Conservation (phyloP, 2,113 vertebrate genomes). For the Leptocoma aspasia region DNA sequence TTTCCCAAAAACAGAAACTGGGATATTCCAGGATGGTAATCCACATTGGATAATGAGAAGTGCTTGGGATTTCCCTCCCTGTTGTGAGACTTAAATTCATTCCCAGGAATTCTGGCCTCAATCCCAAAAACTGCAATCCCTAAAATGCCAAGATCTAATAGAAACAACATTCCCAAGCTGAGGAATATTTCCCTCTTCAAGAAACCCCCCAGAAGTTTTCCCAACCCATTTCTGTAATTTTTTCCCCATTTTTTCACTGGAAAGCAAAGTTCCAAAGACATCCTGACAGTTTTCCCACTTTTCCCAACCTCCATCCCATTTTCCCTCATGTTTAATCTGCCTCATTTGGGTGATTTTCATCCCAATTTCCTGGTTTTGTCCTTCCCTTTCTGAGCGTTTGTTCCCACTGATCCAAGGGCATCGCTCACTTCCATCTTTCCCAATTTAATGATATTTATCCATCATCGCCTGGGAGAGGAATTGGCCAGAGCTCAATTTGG, state of each 20-base stretch:
- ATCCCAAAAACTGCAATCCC: not conserved
- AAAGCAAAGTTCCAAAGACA: not conserved
- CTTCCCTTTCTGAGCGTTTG: not conserved
- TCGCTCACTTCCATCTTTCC: slow-evolving; percentile 30
- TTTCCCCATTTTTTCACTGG: fast-evolving
- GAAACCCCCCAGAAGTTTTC: fast-evolving
- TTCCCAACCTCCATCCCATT: not conserved
- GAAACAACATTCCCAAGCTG: not conserved
- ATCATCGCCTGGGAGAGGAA: slow-evolving; percentile 20
- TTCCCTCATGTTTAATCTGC: not conserved
- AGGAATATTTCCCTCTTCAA: not conserved
- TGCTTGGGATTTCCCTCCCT: fast-evolving
- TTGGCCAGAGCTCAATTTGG: slow-evolving; percentile 42
- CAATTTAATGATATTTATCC: slow-evolving; percentile 63
- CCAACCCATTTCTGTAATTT: not conserved
- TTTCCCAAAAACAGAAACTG: not conserved
- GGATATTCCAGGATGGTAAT: not conserved
- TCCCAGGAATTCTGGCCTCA: not conserved
- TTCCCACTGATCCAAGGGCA: slow-evolving; percentile 41
- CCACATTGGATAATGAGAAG: fast-evolving
- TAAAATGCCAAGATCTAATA: fast-evolving
- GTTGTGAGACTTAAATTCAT: fast-evolving
- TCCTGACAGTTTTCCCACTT: not conserved
- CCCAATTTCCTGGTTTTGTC: not conserved
- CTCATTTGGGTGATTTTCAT: not conserved